Evolutionary conservation across 92 coral and sea anemone genomes (phyloP).

Genomic region (Palythoa grandis): DNA sequence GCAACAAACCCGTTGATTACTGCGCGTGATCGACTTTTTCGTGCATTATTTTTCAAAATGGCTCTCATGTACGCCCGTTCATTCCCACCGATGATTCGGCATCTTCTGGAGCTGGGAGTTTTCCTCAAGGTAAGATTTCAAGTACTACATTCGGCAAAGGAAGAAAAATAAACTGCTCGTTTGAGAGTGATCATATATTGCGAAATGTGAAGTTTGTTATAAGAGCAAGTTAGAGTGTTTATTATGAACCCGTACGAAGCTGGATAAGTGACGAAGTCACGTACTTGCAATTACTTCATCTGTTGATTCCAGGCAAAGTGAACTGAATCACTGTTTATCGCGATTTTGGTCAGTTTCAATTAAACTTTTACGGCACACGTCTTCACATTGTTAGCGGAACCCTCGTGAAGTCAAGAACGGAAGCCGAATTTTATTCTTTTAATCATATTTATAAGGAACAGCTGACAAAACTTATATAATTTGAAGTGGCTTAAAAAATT

Average conservation of each 20-base stretch:
- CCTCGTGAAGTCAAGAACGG: background rate
- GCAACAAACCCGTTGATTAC: slow-evolving; percentile 93
- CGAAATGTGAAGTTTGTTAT: background rate
- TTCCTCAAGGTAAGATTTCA: slow-evolving; percentile 77
- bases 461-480: too few relatives aligned
- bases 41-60: slow-evolving; percentile 98
- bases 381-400: background rate
- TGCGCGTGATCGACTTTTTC: slow-evolving; percentile 95
- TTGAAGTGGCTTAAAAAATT: too few relatives aligned
- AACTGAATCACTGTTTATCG: background rate
- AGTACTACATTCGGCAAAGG: background rate
- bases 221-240: background rate
- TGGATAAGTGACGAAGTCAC: slow-evolving; percentile 1
- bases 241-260: background rate
- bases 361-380: background rate
- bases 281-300: background rate
- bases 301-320: background rate
- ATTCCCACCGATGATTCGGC: slow-evolving; percentile 88
- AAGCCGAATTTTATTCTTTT: background rate
- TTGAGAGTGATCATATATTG: background rate
- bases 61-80: slow-evolving; percentile 98
- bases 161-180: background rate
- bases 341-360: background rate
- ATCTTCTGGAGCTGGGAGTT: slow-evolving; percentile 91
- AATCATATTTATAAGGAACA: background rate